Percentiles rank a stretch among this genome's conserved stretches.
Evolutionary conservation across 2,113 vertebrate species (phyloP).

Genomic region (Barnardius zonarius): DNA sequence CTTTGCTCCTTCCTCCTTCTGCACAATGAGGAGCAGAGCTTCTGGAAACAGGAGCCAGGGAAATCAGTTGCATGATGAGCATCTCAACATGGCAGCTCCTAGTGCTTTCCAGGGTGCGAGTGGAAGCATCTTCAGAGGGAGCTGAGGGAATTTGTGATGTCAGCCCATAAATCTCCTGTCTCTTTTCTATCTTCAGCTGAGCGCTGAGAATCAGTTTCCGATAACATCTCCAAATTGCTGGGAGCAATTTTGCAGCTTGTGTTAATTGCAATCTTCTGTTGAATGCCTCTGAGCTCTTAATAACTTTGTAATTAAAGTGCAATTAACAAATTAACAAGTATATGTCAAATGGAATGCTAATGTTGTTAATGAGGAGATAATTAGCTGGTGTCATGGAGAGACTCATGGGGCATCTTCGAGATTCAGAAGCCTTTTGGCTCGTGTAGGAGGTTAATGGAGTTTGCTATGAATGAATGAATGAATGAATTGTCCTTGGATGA

Average conservation of each 20-base stretch:
- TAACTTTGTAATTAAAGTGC: constrained; percentile 76
- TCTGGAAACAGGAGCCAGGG: background rate
- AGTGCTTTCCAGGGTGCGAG: background rate
- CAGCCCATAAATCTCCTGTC: constrained; percentile 54
- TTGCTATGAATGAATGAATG: background rate
- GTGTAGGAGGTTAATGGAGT: constrained; percentile 20
- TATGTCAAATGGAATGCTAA: constrained; percentile 68
- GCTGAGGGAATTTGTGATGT: background rate
- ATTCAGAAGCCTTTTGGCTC: constrained; percentile 36
- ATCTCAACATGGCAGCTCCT: background rate
- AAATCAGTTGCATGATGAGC: background rate
- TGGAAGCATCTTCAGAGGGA: background rate
- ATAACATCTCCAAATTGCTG: constrained; percentile 63
- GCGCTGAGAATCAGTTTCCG: constrained; percentile 17
- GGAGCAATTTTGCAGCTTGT: constrained; percentile 56
- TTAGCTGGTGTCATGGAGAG: constrained; percentile 60
- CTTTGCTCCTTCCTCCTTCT: background rate
- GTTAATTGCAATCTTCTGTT: constrained; percentile 66
- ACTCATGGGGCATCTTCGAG: constrained; percentile 51
- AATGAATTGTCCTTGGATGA: constrained; percentile 22
- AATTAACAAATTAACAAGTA: constrained; percentile 75
- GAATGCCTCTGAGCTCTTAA: constrained; percentile 69
- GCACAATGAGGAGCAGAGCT: rapidly evolving
- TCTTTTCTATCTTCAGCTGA: constrained; percentile 13
- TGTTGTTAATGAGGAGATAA: constrained; percentile 72